These are phyloP conservation scores for Bombus turneri DNA, from an alignment of 1,140 invertebrate genomes.

Conservation along the genomic window DNA sequence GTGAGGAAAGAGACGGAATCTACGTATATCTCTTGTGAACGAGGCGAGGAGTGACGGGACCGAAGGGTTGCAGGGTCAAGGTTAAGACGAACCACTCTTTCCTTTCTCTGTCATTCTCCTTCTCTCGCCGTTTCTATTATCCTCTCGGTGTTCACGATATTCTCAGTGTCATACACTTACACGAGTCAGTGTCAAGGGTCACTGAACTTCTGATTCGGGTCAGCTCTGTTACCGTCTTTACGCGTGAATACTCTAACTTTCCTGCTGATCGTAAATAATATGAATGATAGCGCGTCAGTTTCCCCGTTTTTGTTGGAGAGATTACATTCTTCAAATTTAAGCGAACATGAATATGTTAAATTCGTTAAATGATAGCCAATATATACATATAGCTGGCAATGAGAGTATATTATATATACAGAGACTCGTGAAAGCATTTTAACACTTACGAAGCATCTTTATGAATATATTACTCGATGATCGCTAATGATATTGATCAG, in stretches of 20 bases:
- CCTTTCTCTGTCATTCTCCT: constrained; percentile 31
- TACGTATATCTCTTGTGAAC: constrained; percentile 15
- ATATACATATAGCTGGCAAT: background rate
- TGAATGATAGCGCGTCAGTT: background rate
- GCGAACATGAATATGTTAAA: background rate
- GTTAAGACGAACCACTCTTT: constrained; percentile 55
- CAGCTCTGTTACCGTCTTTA: background rate
- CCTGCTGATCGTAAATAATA: background rate
- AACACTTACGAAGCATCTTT: background rate
- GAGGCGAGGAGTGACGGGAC: background rate
- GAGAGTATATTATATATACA: background rate
- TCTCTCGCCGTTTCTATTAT: constrained; percentile 19
- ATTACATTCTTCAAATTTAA: constrained; percentile 1
- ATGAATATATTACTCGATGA: background rate
- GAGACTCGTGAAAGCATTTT: background rate
- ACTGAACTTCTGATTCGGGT: constrained; percentile 44
- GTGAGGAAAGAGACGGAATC: background rate
- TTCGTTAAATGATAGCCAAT: background rate
- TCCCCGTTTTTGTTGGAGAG: background rate
- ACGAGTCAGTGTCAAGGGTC: constrained; percentile 51
- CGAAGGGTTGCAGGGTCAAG: constrained; percentile 57
- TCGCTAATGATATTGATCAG: background rate
- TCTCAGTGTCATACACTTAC: constrained; percentile 11
- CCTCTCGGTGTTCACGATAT: background rate
- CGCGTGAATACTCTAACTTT: background rate